A percentile compares a stretch with the other conserved stretches of the same genome.
Conservation (phyloP, 2,797 vertebrate species). For the Numenius phaeopus region DNA sequence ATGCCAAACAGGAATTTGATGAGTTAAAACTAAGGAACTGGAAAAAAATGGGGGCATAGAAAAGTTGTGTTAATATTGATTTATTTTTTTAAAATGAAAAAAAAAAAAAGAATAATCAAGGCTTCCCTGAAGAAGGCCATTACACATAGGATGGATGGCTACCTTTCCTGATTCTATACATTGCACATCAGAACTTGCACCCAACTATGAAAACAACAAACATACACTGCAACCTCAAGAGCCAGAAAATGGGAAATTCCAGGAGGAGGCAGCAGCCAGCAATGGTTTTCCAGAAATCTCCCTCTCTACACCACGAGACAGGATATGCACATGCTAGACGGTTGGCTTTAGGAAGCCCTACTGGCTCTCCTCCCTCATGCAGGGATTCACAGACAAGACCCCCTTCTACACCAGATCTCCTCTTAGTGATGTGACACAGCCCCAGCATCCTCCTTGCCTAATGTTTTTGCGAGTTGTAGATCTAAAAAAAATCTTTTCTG, state of each 20-base stretch:
- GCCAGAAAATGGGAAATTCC: not conserved
- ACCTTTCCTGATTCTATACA: not conserved
- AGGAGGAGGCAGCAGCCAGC: not conserved
- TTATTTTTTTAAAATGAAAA: no score
- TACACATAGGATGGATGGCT: not conserved
- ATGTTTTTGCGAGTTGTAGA: not conserved
- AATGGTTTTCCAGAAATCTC: not conserved
- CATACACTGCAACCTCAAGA: not conserved
- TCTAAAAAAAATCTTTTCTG: not conserved
- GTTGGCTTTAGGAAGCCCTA: not conserved
- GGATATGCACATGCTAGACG: rapidly evolving
- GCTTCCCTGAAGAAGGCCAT: not conserved
- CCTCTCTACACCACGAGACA: not conserved
- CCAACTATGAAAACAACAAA: not conserved
- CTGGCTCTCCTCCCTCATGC: not conserved
- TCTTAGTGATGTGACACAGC: rapidly evolving
- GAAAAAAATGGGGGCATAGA: not conserved
- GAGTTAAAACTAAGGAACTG: not conserved
- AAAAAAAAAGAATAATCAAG: not conserved
- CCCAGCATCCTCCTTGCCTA: not conserved
- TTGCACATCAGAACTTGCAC: not conserved
- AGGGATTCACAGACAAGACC: not conserved
- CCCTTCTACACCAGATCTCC: not conserved
- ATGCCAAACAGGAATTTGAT: not conserved
- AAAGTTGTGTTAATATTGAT: not conserved